Evolutionary conservation across 1,140 invertebrate species (phyloP), one percentile per base, ranked within the genome.

Genomic region (Littorina saxatilis): DNA sequence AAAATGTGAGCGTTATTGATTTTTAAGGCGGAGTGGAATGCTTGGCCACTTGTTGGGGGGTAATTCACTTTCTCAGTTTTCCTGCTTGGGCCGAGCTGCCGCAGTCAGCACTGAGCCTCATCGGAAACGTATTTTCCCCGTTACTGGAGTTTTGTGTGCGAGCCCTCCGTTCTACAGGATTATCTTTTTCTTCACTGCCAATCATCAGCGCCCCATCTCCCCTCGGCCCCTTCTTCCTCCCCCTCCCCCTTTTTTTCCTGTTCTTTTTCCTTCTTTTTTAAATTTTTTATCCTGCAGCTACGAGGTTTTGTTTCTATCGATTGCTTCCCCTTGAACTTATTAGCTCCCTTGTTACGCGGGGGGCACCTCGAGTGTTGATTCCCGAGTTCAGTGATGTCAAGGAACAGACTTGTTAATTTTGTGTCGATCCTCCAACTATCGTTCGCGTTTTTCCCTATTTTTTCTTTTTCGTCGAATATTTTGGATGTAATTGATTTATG

Each of bases 1-100:
- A 61, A 77, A 29, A 58, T 78, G 40, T 55, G 35, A 78, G 66
- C 35, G 52, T 61, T 78, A 78, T 78, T 78, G 76, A 78, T 78
- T 63, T n/a, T n/a, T 5, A 66, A 66, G 5, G 23, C 29, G 76
- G 9, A 43, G 58, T 20, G 70, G 70, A 50, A 37, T n/a, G 40
- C 29, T 20, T 39, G 23, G 40, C 37, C 32, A 37, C 68, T 72
- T 72, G 32, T 72, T 40, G 35, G 20, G 43, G 70, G 50, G 43
- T 73, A 73, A 73, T 73, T 73, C 70, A 52, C 40, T 73, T 73
- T 73, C 70, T 29, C 23, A 29, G 70, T 23, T 73, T 73, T 73
- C 70, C 43, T 73, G 70, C 40, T 27, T 73, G 70, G 39, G 70
- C 70, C 27, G n/a, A 7, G 27, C 58, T 50, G 40, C 9, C 70